Evolutionary conservation across 1,140 invertebrate genomes (phyloP), one percentile per base, ranked within the genome.

Genomic region (Pseudomyrmex pallidus): DNA sequence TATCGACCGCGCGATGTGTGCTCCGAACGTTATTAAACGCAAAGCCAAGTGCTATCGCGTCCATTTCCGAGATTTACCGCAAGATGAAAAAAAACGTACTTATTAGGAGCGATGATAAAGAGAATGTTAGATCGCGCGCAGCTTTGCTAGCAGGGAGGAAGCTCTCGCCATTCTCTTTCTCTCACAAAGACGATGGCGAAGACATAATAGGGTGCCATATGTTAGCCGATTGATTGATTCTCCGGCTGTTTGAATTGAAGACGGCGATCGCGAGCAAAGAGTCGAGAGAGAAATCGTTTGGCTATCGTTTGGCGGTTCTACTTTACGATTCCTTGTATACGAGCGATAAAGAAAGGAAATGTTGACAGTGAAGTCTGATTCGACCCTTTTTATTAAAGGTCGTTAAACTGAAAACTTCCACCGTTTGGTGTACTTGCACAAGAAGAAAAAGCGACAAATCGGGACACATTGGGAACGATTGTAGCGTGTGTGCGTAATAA

Each of bases 21-120:
- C n/a, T 56, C 2, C 15, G 4, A 7, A 56, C 54, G 59, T 63
- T 62, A 72, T 84, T 82, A 82, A 35, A 70, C 35, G 20, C 54
- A 66, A 82, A 82, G 66, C 48, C 64, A 35, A 48, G 56, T 17
- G 64, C 80, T 84, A 82, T 84, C 59, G 61, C 35, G 25, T 54
- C 59, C 48, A 17, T 82, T 84, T 17, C 15, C 15, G 52, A 46
- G 48, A 72, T 54, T 67, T 67, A 35, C 8, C 62, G 20, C 22
- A n/a, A 0, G 44, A n/a, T 22, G 22, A 22, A 46, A 54, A 46
- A 54, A 78, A 68, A 62, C 44, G 68, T 44, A 62, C 20, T 78
- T 70, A 66, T 83, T 66, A 68, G 35, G 54, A n/a, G 20, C 56
- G 63, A 46, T 50, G 48, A 68, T 61, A 25, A 68, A 57, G 46